These are phyloP conservation scores for Catotricha subobsoleta DNA, from an alignment of 2,888 invertebrate genomes.

Conservation along the genomic window DNA sequence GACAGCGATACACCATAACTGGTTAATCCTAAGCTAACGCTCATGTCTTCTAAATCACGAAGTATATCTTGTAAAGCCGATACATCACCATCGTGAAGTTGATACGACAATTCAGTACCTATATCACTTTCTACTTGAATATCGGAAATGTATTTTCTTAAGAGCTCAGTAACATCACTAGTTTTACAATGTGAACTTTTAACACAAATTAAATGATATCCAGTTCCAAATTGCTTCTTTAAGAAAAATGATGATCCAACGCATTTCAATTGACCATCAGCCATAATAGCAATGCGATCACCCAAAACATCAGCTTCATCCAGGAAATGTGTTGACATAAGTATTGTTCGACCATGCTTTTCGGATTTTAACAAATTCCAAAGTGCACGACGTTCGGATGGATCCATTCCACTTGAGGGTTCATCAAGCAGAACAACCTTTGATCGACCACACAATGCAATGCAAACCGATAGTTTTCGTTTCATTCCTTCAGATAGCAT, in stretches of 20 bases:
- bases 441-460: constrained; percentile 57
- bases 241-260: constrained; percentile 65
- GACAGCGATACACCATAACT: constrained; percentile 73
- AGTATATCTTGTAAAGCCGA: constrained; percentile 48
- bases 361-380: constrained; percentile 66
- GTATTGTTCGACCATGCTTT: constrained; percentile 54
- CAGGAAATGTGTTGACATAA: constrained; percentile 77
- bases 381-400: constrained; percentile 60
- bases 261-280: constrained; percentile 60
- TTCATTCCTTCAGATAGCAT: constrained; percentile 64
- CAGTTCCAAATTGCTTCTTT: constrained; percentile 68
- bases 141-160: constrained; percentile 44
- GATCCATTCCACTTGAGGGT: constrained; percentile 66
- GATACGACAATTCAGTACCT: constrained; percentile 56
- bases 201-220: constrained; percentile 50
- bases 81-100: constrained; percentile 42
- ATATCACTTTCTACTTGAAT: constrained; percentile 49
- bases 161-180: constrained; percentile 35
- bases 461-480: constrained; percentile 54
- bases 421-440: constrained; percentile 56
- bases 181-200: constrained; percentile 36
- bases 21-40: constrained; percentile 40
- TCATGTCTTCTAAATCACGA: constrained; percentile 42
- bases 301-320: constrained; percentile 79
- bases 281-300: constrained; percentile 76